Percentiles rank a stretch among this genome's conserved stretches.
Conservation (phyloP, 2,888 invertebrate genomes). For the Sesamia inferens region DNA sequence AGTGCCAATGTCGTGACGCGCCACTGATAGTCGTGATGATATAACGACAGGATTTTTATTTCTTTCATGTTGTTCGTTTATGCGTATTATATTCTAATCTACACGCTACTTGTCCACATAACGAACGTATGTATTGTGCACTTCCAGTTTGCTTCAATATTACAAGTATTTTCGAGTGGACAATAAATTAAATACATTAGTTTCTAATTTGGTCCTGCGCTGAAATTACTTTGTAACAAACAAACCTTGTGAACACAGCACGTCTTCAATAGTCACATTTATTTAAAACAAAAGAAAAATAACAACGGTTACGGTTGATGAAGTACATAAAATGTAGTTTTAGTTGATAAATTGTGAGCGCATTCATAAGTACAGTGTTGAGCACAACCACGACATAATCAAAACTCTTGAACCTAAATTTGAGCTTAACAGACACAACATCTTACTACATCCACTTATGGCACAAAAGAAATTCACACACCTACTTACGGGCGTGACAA, state of each 20-base stretch:
- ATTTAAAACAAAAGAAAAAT: not conserved
- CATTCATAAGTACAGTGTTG: conserved; percentile 3
- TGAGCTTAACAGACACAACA: conserved; percentile 32
- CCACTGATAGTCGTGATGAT: too few species aligned
- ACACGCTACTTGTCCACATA: not conserved
- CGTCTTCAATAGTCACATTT: not conserved
- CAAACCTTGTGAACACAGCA: not conserved
- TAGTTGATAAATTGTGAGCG: not conserved
- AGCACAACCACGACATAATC: conserved; percentile 13
- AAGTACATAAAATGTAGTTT: not conserved
- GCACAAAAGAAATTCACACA: conserved; percentile 61
- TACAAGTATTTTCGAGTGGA: not conserved
- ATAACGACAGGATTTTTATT: not conserved
- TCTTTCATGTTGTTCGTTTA: not conserved
- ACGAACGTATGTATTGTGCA: not conserved
- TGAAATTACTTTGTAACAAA: not conserved
- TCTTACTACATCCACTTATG: conserved; percentile 42
- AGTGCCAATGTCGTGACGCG: too few species aligned
- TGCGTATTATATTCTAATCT: not conserved
- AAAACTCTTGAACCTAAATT: conserved; percentile 19
- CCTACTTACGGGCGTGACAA: conserved; percentile 52
- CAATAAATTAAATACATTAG: too few species aligned
- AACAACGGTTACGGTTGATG: too few species aligned
- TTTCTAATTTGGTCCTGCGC: not conserved
- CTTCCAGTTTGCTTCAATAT: not conserved